Conservation (phyloP, 2,888 invertebrate species). For the Leptinotarsa juncta region DNA sequence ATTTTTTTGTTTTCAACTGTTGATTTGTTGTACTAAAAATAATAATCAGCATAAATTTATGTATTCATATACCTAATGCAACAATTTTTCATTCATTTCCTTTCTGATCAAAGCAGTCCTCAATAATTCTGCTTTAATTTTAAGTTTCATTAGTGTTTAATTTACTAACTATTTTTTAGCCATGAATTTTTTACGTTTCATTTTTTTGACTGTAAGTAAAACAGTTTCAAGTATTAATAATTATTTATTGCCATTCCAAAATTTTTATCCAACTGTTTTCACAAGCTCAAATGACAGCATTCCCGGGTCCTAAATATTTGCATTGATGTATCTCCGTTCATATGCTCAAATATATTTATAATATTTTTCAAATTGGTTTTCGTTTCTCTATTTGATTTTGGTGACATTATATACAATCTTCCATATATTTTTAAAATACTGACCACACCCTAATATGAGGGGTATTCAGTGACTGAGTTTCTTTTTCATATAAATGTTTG, state of each 20-base stretch:
- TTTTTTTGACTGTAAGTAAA: conserved; percentile 39
- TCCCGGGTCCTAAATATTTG: conserved; percentile 44
- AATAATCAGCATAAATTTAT: background rate
- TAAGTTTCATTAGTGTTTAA: conserved; percentile 51
- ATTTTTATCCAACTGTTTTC: conserved; percentile 46
- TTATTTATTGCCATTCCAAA: conserved; percentile 56
- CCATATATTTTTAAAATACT: conserved; percentile 30
- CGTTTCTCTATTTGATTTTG: conserved; percentile 20
- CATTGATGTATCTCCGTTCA: conserved; percentile 9
- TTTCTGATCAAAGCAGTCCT: conserved; percentile 32
- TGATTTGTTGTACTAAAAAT: background rate
- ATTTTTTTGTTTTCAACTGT: background rate
- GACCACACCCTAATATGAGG: conserved; percentile 43
- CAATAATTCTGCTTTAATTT: conserved; percentile 49
- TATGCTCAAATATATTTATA: conserved; percentile 23
- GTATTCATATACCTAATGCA: conserved; percentile 52
- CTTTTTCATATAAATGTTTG: conserved; percentile 55
- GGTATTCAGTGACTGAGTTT: conserved; percentile 59
- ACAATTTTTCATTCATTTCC: conserved; percentile 37
- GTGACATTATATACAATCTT: conserved; percentile 30
- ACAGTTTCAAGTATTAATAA: conserved; percentile 35
- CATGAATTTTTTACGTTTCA: conserved; percentile 37
- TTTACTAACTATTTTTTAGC: conserved; percentile 51
- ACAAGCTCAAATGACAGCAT: conserved; percentile 57
- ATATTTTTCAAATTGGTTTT: background rate